Percentiles rank a stretch among this genome's conserved stretches.
These are phyloP conservation scores for Anthonomus grandis DNA, from an alignment of 1,140 invertebrate species.

Conservation along the genomic window DNA sequence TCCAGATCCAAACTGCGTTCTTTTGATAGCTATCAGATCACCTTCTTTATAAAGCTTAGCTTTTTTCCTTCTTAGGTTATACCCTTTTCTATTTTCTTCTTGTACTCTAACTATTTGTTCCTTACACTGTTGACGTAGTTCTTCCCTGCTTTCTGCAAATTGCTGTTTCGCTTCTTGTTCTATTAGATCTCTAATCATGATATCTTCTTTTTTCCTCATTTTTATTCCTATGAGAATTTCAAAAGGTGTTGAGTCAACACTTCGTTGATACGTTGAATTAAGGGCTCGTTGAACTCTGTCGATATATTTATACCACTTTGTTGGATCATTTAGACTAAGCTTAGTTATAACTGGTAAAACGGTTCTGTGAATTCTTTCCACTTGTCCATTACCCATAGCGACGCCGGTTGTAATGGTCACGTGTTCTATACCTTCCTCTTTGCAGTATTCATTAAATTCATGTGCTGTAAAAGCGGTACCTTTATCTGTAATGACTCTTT, in stretches of 20 bases:
- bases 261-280: constrained; percentile 43
- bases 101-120: constrained; percentile 39
- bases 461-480: constrained; percentile 46
- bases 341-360: constrained; percentile 39
- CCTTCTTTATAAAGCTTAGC: constrained; percentile 12
- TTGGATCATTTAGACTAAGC: constrained; percentile 29
- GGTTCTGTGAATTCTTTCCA: constrained; percentile 38
- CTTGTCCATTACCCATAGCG: constrained; percentile 39
- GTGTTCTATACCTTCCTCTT: constrained; percentile 34
- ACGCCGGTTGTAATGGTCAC: constrained; percentile 38
- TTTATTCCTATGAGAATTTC: constrained; percentile 39
- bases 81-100: constrained; percentile 39
- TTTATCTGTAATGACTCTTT: constrained; percentile 41
- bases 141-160: constrained; percentile 28
- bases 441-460: constrained; percentile 37
- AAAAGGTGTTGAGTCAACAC: constrained; percentile 42
- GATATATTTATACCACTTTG: constrained; percentile 42
- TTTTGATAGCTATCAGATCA: constrained; percentile 24
- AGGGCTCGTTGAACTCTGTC: constrained; percentile 36
- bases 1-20: no score
- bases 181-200: constrained; percentile 20
- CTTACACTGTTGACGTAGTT: constrained; percentile 32
- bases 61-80: constrained; percentile 27
- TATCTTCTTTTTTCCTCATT: constrained; percentile 36
- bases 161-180: background rate